Conservation (phyloP, 2,113 vertebrate genomes). For the Tringa solitaria region DNA sequence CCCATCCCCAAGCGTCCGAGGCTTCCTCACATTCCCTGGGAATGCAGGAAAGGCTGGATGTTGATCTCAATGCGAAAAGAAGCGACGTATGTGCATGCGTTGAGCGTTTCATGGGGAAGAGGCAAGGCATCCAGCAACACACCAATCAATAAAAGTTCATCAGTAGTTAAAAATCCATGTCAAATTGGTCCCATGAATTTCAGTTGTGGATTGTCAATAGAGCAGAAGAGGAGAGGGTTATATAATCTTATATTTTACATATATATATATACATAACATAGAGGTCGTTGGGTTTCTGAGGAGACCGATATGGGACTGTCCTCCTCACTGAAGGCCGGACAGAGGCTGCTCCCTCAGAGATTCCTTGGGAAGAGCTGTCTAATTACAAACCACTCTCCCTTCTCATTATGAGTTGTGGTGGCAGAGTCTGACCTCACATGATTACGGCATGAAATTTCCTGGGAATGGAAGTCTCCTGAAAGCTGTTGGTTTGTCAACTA, state of each 20-base stretch:
- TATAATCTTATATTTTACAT: not conserved
- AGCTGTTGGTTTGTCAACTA: not conserved
- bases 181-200: conserved; percentile 29
- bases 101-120: conserved; percentile 37
- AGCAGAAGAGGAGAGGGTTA: not conserved
- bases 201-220: not conserved
- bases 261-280: not conserved
- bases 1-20: not conserved
- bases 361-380: not conserved
- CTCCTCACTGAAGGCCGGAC: not conserved
- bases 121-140: conserved; percentile 16
- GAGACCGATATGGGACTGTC: not conserved
- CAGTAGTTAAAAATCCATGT: conserved; percentile 53
- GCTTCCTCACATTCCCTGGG: conserved; percentile 26
- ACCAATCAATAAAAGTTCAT: conserved; percentile 33
- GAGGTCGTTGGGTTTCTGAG: not conserved
- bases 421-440: not conserved
- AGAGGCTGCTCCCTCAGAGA: not conserved
- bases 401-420: not conserved
- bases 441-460: not conserved
- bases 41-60: conserved; percentile 26
- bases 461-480: not conserved
- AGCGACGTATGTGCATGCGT: conserved; percentile 2
- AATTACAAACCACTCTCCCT: not conserved
- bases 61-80: not conserved